Percentiles rank a stretch among this genome's conserved stretches.
Conservation (phyloP, 2,113 vertebrate species). For the Nothoprocta perdicaria region DNA sequence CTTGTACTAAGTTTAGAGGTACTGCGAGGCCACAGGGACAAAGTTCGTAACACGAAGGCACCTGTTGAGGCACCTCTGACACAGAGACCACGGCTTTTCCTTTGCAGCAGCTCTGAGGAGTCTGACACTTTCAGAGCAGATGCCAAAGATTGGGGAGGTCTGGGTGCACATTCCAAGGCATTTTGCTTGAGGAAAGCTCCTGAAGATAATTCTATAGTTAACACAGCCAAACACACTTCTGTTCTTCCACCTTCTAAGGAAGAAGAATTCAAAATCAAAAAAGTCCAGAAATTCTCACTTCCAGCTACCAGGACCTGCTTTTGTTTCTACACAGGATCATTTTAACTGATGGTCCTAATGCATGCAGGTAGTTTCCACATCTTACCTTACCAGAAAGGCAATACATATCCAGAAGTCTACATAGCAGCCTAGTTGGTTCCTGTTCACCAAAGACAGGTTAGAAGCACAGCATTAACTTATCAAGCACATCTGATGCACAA, state of each 20-base stretch:
- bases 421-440: neutral
- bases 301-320: neutral
- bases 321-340: neutral
- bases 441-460: neutral
- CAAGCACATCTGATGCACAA: neutral
- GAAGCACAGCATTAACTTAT: neutral
- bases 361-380: neutral
- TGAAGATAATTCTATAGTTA: neutral
- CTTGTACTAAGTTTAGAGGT: neutral
- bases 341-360: neutral
- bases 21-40: conserved; percentile 24
- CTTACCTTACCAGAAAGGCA: neutral
- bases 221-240: neutral
- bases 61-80: neutral
- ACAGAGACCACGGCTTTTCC: neutral
- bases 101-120: neutral
- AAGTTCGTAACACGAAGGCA: neutral
- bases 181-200: neutral
- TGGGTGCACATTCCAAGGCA: neutral
- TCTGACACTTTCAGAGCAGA: neutral
- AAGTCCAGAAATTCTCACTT: neutral
- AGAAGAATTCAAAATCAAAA: neutral
- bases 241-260: neutral
- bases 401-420: neutral
- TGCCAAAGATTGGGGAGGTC: neutral